Percentiles rank a stretch among this genome's conserved stretches.
These are phyloP conservation scores for Turritopsis dohrnii DNA, from an alignment of 30 jellyfish, hydroid and myxozoan species.

Conservation along the genomic window DNA sequence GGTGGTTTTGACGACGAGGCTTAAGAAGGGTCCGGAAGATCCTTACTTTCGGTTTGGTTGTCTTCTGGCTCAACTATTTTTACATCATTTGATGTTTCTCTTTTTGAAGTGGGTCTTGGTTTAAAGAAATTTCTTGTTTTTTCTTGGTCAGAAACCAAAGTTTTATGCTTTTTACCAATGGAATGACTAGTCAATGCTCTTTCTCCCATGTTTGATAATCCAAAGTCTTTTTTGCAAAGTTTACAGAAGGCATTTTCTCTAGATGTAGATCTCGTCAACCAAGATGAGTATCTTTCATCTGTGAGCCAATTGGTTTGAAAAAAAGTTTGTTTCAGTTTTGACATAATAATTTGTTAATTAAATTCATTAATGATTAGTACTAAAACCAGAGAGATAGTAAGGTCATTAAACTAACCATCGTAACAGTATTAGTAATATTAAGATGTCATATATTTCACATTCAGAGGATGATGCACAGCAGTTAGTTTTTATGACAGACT, in stretches of 20 bases:
- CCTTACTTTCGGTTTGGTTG: not conserved
- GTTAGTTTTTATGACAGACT: too few relatives aligned
- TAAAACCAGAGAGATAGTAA: not conserved
- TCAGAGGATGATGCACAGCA: too few relatives aligned
- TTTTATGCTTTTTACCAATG: not conserved
- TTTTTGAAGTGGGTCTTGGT: not conserved
- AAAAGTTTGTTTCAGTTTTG: not conserved
- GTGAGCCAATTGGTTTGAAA: not conserved
- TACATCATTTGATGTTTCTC: not conserved
- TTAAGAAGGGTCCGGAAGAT: too few relatives aligned
- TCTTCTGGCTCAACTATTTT: not conserved
- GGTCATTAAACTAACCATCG: too few relatives aligned
- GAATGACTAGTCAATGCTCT: not conserved
- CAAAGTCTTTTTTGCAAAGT: not conserved
- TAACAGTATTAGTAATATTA: too few relatives aligned
- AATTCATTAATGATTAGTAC: not conserved
- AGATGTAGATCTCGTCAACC: not conserved
- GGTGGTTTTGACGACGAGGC: not conserved
- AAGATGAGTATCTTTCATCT: not conserved
- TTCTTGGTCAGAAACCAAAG: not conserved
- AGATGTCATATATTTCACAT: too few relatives aligned
- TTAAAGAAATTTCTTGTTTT: not conserved
- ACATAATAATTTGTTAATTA: not conserved
- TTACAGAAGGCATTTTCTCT: not conserved
- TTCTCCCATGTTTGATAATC: not conserved